These are phyloP conservation scores for Motacilla tschutschensis DNA, from an alignment of 2,113 vertebrate species.

Conservation along the genomic window DNA sequence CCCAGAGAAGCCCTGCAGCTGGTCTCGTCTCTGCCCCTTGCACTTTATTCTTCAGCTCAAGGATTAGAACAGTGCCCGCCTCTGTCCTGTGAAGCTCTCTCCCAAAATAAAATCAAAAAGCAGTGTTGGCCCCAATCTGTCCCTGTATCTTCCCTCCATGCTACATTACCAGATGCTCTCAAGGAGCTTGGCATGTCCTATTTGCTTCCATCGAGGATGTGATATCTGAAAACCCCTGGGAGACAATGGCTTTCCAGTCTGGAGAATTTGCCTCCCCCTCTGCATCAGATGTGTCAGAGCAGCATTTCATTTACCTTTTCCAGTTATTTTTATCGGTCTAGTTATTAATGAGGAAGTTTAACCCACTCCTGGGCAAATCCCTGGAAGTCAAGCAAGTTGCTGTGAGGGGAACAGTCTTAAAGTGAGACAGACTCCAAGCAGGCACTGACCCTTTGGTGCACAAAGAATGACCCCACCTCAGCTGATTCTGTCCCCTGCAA, in stretches of 20 bases:
- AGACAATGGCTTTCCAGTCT: constrained; percentile 6
- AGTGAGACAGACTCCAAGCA: background rate
- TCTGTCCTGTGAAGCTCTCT: background rate
- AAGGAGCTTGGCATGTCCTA: background rate
- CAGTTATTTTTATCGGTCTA: constrained; percentile 35
- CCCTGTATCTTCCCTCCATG: background rate
- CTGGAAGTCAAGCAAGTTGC: background rate
- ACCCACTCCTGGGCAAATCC: background rate
- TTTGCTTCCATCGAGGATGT: background rate
- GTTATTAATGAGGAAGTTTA: constrained; percentile 51
- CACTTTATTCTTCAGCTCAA: background rate
- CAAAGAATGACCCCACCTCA: background rate
- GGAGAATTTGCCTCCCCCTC: constrained; percentile 14
- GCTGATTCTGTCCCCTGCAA: background rate
- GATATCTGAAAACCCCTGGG: constrained; percentile 39
- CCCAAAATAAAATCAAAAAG: constrained; percentile 11
- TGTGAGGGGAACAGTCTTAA: background rate
- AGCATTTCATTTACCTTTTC: constrained; percentile 44
- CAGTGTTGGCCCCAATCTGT: background rate
- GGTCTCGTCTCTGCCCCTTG: background rate
- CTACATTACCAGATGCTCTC: background rate
- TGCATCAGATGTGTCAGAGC: constrained; percentile 52
- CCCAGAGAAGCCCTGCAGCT: background rate
- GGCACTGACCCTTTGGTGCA: background rate
- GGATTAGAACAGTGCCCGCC: background rate